Base-by-base conservation (phyloP, 2,113 vertebrate genomes). In the Epinephelus fuscoguttatus region DNA sequence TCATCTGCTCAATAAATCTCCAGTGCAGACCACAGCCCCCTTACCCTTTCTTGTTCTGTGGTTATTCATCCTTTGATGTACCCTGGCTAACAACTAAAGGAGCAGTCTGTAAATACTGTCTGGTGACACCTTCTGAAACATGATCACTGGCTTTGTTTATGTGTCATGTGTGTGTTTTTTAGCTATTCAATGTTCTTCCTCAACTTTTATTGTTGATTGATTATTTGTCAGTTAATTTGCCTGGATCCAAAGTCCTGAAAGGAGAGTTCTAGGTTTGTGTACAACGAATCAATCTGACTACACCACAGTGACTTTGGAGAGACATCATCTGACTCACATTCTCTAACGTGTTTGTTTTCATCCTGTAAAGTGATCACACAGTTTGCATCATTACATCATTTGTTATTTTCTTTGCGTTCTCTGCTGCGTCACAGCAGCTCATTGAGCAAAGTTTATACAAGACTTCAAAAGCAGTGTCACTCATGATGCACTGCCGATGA, bases 1-100 rank as follows among this genome's bases (percentile, higher is more conserved):
- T 84, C 61, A 78, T 78, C 56, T 75, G 67, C 47, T 68, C 85
- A 68, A 80, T 87, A 93, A 93, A 75, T 92, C 86, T 86, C 64
- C 61, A 10, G 18, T 13, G 57, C 75, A 78, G 82, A 76, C 82
- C 47, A 1, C 56, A 66, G 59, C 23, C 1, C 17, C 75, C 61
- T 85, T 6, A 25, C 75, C 62, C 74, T 55, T 49, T 72, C 71
- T 69, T 74, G 56, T 27, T 82, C 75, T 81, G 60, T 76, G 70
- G 73, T 84, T 85, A 78, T 56, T 85, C 57, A 75, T 70, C 72
- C 78, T 91, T 88, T 91, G 82, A 91, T 83, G 84, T 80, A 19
- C 3, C 0, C 75, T 50, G 40, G 42, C 25, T 55, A 52, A 45
- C 14, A 84, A 52, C 67, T 64, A 78, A 56, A 83, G 15, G 45